A percentile compares a stretch with the other conserved stretches of the same genome.
phyloP scores from a whole-genome alignment of 2,113 vertebrate species.

The Phrynosoma platyrhinos region DNA sequence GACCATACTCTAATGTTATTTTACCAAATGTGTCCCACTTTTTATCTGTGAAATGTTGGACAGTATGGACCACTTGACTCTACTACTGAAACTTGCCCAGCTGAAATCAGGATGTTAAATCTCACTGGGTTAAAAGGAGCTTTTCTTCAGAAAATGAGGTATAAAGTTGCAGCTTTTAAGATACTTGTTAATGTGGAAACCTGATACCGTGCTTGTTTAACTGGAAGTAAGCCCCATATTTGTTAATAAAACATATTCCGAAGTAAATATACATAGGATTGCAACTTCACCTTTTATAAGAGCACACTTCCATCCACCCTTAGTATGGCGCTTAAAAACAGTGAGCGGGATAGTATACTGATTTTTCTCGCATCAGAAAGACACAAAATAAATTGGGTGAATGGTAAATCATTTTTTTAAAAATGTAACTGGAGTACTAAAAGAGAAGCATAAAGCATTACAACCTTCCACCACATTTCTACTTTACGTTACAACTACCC shows the following conservation, averaged over 20 bases:
- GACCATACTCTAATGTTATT: too few relatives aligned
- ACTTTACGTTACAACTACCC: slow-evolving; percentile 15
- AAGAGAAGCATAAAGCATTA: slow-evolving; percentile 32
- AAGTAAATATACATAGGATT: neutral
- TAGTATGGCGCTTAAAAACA: neutral
- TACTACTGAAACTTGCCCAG: too few relatives aligned
- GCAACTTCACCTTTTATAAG: neutral
- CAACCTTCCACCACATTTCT: neutral
- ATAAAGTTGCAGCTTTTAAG: neutral
- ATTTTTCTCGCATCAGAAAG: slow-evolving; percentile 12
- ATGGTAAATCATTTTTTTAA: slow-evolving; percentile 33
- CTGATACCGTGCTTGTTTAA: neutral
- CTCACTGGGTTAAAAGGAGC: neutral
- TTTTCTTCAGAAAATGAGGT: neutral
- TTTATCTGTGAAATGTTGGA: too few relatives aligned
- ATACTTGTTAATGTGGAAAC: neutral
- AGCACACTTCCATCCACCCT: neutral
- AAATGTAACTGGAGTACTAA: neutral
- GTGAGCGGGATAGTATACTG: slow-evolving; percentile 19
- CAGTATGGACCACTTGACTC: too few relatives aligned
- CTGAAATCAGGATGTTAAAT: neutral
- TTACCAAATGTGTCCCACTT: too few relatives aligned
- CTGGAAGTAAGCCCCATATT: neutral
- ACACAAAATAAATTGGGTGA: neutral
- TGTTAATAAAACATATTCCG: too few relatives aligned